A percentile compares a stretch with the other conserved stretches of the same genome.
These are phyloP conservation scores for Naja naja DNA, from an alignment of 2,113 vertebrate genomes.

Conservation along the genomic window DNA sequence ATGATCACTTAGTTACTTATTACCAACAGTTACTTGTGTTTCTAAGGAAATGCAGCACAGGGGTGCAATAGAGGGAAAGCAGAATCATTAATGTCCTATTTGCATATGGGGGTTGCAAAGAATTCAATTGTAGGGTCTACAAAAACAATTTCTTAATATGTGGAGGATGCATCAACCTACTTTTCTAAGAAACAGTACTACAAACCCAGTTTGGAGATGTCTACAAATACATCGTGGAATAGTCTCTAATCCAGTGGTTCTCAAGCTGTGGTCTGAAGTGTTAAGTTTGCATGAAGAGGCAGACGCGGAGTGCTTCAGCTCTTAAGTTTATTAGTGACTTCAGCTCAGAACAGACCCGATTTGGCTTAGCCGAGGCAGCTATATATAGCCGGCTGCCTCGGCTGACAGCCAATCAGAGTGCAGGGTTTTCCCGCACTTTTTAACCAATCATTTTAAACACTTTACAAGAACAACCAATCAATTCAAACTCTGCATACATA, in stretches of 20 bases:
- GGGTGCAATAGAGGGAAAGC: background rate
- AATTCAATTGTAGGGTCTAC: background rate
- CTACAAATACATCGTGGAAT: background rate
- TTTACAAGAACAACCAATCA: too few species aligned
- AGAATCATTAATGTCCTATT: background rate
- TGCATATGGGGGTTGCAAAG: background rate
- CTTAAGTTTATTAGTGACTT: too few species aligned
- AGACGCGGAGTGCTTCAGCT: too few species aligned
- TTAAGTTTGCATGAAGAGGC: too few species aligned
- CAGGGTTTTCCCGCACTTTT: too few species aligned
- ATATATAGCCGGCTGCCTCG: too few species aligned
- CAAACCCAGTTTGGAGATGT: background rate
- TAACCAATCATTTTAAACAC: too few species aligned
- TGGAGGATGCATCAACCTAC: background rate
- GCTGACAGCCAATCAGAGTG: too few species aligned
- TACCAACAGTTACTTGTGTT: background rate
- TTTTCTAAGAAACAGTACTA: background rate
- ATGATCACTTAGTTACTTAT: slow-evolving; percentile 2
- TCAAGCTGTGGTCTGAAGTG: background rate
- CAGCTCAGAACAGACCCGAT: too few species aligned
- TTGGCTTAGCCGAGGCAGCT: too few species aligned
- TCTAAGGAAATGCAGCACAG: background rate
- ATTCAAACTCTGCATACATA: too few species aligned
- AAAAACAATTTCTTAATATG: background rate
- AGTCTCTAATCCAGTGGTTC: background rate